Evolutionary conservation across 2,888 invertebrate species (phyloP).

Genomic region (Netelia virgata): DNA sequence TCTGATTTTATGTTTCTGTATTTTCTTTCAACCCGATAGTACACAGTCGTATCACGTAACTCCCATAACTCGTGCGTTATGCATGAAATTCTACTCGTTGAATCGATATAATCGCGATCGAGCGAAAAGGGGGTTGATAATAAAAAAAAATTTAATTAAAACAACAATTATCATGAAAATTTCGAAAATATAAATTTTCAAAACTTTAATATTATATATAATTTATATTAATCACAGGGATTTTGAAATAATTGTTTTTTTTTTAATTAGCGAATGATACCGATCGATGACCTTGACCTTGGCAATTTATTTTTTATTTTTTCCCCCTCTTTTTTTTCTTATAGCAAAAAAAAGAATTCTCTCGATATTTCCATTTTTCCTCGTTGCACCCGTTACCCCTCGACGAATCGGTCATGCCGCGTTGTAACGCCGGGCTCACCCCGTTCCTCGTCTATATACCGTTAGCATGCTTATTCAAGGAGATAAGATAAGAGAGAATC

Average conservation of each 20-base stretch:
- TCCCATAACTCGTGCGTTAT: neutral
- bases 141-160: too few relatives aligned
- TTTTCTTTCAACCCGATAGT: neutral
- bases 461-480: constrained; percentile 30
- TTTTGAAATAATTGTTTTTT: too few relatives aligned
- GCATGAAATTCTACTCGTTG: neutral
- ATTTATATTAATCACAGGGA: too few relatives aligned
- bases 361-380: neutral
- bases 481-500: constrained; percentile 58
- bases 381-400: neutral
- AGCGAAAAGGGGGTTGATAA: too few relatives aligned
- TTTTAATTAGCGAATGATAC: too few relatives aligned
- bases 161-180: too few relatives aligned
- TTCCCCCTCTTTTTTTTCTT: neutral
- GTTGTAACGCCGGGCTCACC: neutral
- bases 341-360: neutral
- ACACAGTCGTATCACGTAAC: neutral
- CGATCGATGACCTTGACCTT: too few relatives aligned
- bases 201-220: too few relatives aligned
- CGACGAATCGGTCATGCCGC: neutral
- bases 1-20: constrained; percentile 12
- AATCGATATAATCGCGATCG: too few relatives aligned
- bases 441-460: constrained; percentile 24
- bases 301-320: neutral
- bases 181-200: too few relatives aligned